phyloP scores from a whole-genome alignment of 2,113 vertebrate genomes.

The Campylomormyrus numenius region DNA sequence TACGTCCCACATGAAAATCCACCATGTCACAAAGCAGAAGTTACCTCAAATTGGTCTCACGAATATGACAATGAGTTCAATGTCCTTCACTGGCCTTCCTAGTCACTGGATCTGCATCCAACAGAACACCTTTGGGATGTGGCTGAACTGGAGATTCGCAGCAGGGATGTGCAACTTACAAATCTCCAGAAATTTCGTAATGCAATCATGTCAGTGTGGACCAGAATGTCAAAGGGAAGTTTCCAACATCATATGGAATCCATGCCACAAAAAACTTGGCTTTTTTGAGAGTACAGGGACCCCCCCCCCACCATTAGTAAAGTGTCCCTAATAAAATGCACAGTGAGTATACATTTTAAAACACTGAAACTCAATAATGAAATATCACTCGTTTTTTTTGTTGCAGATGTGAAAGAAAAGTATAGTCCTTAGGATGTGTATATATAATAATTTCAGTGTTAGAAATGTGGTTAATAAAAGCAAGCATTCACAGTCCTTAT shows the following conservation, averaged over 20 bases:
- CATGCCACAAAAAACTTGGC: background rate
- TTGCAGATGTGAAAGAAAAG: background rate
- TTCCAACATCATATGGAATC: background rate
- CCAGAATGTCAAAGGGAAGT: background rate
- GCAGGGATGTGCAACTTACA: background rate
- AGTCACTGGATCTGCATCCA: background rate
- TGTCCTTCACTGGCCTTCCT: background rate
- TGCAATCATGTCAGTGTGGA: background rate
- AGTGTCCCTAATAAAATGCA: background rate
- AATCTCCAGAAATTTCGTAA: background rate
- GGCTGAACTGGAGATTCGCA: background rate
- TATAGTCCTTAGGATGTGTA: background rate
- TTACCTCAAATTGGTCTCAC: background rate
- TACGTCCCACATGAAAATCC: background rate
- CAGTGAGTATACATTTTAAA: background rate
- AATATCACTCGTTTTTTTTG: background rate
- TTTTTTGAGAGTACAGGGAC: background rate
- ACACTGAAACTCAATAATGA: background rate
- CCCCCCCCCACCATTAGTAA: background rate
- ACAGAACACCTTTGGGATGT: background rate
- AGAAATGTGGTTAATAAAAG: background rate
- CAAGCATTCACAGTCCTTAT: background rate
- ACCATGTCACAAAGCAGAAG: background rate
- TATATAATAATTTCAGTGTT: background rate
- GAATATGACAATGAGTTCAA: background rate